Evolutionary conservation across 2,113 vertebrate genomes (phyloP).

Genomic region (Elgaria multicarinata): DNA sequence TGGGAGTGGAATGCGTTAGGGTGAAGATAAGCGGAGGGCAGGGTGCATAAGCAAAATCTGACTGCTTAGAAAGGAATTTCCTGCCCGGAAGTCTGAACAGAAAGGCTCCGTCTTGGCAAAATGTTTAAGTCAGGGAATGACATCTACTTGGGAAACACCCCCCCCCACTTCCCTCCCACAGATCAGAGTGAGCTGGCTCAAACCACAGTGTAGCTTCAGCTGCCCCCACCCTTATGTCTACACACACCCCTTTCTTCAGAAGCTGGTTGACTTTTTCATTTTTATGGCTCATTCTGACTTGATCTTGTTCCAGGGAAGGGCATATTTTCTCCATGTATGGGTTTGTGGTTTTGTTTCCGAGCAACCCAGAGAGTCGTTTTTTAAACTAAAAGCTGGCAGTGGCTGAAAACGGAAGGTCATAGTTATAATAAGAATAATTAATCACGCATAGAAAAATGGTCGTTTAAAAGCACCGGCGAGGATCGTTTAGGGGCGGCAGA

Average conservation of each 20-base stretch:
- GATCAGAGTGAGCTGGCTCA: background rate
- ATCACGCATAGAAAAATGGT: background rate
- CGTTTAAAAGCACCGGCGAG: background rate
- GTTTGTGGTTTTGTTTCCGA: background rate
- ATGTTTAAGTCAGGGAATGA: background rate
- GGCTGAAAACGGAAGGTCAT: background rate
- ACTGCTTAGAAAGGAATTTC: slow-evolving; percentile 1
- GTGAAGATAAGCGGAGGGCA: background rate
- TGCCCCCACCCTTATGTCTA: background rate
- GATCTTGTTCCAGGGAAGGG: background rate
- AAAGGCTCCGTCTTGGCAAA: background rate
- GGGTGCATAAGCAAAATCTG: background rate
- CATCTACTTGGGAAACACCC: background rate
- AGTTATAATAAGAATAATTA: background rate
- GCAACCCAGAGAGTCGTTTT: background rate
- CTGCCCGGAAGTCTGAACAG: background rate
- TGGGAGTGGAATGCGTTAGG: background rate
- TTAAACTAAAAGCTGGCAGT: background rate
- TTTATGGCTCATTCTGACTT: slow-evolving; percentile 9
- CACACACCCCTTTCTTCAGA: background rate
- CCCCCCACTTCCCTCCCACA: background rate
- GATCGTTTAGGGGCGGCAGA: background rate
- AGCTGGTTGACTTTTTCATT: background rate
- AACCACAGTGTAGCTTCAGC: background rate
- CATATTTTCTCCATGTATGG: slow-evolving; percentile 5